Percentiles rank a stretch among this genome's conserved stretches.
Conservation (phyloP, 2,113 vertebrate genomes). For the Eretmochelys imbricata region DNA sequence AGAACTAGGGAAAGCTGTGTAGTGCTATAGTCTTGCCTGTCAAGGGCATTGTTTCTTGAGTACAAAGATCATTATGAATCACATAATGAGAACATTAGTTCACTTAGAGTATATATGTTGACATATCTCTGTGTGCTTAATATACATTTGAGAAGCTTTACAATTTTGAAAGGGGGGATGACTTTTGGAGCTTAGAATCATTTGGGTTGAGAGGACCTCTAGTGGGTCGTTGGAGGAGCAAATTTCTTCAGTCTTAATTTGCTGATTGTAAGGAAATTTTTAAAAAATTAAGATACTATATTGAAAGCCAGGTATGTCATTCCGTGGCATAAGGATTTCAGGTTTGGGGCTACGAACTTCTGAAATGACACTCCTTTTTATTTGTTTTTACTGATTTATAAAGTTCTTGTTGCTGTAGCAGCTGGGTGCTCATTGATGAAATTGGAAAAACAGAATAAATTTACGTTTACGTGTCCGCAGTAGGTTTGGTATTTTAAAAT, state of each 20-base stretch:
- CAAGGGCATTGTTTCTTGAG: neutral
- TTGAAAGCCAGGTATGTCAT: neutral
- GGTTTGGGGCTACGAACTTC: neutral
- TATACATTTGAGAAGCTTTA: neutral
- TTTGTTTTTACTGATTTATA: neutral
- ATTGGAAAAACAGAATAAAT: neutral
- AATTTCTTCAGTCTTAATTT: neutral
- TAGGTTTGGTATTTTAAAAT: neutral
- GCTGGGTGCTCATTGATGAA: neutral
- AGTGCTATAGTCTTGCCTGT: neutral
- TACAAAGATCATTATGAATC: neutral
- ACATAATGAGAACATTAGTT: neutral
- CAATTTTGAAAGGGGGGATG: neutral
- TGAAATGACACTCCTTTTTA: no score
- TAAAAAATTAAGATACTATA: neutral
- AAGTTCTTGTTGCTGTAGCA: neutral
- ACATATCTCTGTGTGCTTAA: neutral
- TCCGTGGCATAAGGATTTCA: neutral
- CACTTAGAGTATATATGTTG: neutral
- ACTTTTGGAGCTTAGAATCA: neutral
- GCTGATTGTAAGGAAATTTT: neutral
- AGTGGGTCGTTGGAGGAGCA: neutral
- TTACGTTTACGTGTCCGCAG: no score
- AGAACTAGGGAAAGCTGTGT: neutral
- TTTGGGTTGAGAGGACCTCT: neutral